Evolutionary conservation across 2,113 vertebrate genomes (phyloP).

Genomic region (Hemiscyllium ocellatum): DNA sequence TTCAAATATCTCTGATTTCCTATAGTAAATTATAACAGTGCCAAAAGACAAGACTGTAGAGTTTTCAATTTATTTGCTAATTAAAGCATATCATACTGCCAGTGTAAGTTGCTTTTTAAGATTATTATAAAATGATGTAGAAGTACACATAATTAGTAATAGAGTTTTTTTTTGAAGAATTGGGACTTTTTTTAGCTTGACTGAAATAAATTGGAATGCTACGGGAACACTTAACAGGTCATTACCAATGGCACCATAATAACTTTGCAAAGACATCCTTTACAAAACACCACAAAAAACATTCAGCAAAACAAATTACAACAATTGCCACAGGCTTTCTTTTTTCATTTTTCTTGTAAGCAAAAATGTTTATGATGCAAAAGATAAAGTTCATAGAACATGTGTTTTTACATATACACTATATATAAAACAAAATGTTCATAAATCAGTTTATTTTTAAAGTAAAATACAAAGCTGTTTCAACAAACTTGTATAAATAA

Average conservation of each 20-base stretch:
- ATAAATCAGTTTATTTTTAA: background rate
- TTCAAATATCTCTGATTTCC: background rate
- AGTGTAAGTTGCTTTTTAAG: background rate
- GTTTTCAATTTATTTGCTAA: conserved; percentile 15
- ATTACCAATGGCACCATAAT: background rate
- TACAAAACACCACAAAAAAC: background rate
- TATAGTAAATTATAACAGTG: background rate
- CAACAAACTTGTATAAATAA: background rate
- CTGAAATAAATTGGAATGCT: background rate
- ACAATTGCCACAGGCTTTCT: too few relatives aligned
- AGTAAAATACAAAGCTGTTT: conserved; percentile 1
- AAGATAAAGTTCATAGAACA: too few relatives aligned
- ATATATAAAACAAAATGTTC: background rate
- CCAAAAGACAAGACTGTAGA: background rate
- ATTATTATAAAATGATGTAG: background rate
- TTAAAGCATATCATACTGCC: background rate
- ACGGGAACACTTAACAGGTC: background rate
- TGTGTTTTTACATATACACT: background rate
- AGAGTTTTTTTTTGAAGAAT: background rate
- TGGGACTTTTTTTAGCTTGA: background rate
- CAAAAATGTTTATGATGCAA: background rate
- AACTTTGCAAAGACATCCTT: background rate
- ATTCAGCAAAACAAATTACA: background rate
- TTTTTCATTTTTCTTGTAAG: background rate
- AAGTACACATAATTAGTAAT: background rate